These are phyloP conservation scores for Gymnopithys bicolor DNA, from an alignment of 2,797 vertebrate species.

Conservation along the genomic window DNA sequence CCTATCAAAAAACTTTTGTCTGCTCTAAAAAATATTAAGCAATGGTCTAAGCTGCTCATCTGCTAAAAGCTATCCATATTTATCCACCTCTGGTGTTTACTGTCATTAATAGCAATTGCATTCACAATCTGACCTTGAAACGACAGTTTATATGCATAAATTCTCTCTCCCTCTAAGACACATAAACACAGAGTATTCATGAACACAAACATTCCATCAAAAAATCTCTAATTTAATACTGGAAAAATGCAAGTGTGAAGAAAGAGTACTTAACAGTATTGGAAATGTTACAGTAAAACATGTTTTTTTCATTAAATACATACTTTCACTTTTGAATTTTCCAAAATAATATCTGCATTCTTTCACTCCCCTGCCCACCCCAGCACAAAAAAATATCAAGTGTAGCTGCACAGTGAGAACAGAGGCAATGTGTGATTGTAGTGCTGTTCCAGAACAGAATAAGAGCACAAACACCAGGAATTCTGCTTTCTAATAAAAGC, in stretches of 20 bases:
- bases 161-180: slow-evolving; percentile 25
- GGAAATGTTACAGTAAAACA: neutral
- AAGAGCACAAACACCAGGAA: neutral
- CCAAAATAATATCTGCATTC: neutral
- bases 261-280: neutral
- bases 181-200: neutral
- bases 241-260: neutral
- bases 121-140: slow-evolving; percentile 87
- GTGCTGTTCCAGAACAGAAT: neutral
- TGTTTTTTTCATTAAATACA: neutral
- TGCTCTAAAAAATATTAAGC: slow-evolving; percentile 83
- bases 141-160: slow-evolving; percentile 79
- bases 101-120: slow-evolving; percentile 89
- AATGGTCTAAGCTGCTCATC: slow-evolving; percentile 85
- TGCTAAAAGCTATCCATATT: slow-evolving; percentile 90
- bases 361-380: neutral
- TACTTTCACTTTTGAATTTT: neutral
- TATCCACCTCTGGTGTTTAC: slow-evolving; percentile 82
- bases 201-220: slow-evolving; percentile 9
- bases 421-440: neutral
- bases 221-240: slow-evolving; percentile 11
- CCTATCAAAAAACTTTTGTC: slow-evolving; percentile 77
- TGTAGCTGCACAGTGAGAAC: neutral
- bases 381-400: neutral
- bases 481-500: slow-evolving; percentile 16